Percentiles rank a stretch among this genome's conserved stretches.
These are phyloP conservation scores for Orchestia grillus DNA, from an alignment of 1,140 invertebrate species.

Conservation along the genomic window DNA sequence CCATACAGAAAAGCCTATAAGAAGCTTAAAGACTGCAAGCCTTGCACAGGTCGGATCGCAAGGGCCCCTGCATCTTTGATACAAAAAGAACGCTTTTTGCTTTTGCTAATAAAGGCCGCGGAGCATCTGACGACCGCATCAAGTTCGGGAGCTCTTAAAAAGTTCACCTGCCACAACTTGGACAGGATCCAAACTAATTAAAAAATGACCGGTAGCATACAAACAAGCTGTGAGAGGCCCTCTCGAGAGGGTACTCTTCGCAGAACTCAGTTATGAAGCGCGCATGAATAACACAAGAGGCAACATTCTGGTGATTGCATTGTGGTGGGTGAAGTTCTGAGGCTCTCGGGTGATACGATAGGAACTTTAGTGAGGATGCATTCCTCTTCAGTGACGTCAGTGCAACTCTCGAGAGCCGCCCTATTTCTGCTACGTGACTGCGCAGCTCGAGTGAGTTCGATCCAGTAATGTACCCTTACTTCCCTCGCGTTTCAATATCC, in stretches of 20 bases:
- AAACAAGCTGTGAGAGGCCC: slow-evolving; percentile 11
- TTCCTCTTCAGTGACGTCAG: background rate
- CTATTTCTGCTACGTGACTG: background rate
- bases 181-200: slow-evolving; percentile 48
- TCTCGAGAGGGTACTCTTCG: background rate
- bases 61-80: background rate
- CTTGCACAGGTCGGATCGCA: background rate
- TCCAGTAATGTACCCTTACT: background rate
- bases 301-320: background rate
- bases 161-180: slow-evolving; percentile 50
- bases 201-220: slow-evolving; percentile 23
- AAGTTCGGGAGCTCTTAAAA: slow-evolving; percentile 36
- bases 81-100: background rate
- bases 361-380: background rate
- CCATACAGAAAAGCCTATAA: slow-evolving; percentile 26
- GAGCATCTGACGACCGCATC: slow-evolving; percentile 21
- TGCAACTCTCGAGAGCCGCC: background rate
- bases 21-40: slow-evolving; percentile 43
- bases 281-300: background rate
- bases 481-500: background rate
- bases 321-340: background rate
- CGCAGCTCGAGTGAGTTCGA: background rate
- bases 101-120: background rate
- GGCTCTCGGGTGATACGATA: background rate
- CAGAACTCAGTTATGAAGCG: background rate